Percentiles rank a stretch among this genome's conserved stretches.
These are phyloP conservation scores for Gambelia wislizenii DNA, from an alignment of 2,797 vertebrate species.

Conservation along the genomic window DNA sequence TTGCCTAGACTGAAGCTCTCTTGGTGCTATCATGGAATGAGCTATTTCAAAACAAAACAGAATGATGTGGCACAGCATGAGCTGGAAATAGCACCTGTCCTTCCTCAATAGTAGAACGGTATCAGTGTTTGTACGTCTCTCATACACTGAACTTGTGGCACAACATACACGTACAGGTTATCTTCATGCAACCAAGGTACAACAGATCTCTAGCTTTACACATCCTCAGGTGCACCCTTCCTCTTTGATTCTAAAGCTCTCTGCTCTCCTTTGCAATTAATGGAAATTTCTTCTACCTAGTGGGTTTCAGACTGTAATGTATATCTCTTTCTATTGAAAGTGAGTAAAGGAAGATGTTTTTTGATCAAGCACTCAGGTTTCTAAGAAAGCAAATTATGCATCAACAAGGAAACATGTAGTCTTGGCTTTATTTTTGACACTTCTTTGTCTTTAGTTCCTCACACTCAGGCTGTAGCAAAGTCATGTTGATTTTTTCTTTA, in stretches of 20 bases:
- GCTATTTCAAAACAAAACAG: neutral
- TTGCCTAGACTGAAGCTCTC: neutral
- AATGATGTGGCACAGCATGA: neutral
- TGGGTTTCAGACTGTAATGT: neutral
- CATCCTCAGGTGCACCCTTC: neutral
- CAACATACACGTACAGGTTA: neutral
- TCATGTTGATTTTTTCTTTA: no score
- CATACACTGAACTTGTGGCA: neutral
- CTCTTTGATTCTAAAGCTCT: neutral
- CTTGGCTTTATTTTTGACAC: no score
- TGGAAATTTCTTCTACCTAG: slow-evolving; percentile 1
- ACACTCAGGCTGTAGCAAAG: no score
- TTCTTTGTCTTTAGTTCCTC: no score
- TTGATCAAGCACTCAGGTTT: neutral
- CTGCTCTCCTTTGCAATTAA: neutral
- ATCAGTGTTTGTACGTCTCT: neutral
- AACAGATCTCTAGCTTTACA: neutral
- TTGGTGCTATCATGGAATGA: neutral
- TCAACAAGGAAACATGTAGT: slow-evolving; percentile 24
- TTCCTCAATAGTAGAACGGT: neutral
- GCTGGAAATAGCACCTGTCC: neutral
- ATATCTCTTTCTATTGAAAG: neutral
- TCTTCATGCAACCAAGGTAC: neutral
- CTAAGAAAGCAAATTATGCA: slow-evolving; percentile 21
- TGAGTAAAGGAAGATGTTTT: neutral